A percentile compares a stretch with the other conserved stretches of the same genome.
Conservation (phyloP, 1,140 invertebrate species). For the Octopus bimaculoides region DNA sequence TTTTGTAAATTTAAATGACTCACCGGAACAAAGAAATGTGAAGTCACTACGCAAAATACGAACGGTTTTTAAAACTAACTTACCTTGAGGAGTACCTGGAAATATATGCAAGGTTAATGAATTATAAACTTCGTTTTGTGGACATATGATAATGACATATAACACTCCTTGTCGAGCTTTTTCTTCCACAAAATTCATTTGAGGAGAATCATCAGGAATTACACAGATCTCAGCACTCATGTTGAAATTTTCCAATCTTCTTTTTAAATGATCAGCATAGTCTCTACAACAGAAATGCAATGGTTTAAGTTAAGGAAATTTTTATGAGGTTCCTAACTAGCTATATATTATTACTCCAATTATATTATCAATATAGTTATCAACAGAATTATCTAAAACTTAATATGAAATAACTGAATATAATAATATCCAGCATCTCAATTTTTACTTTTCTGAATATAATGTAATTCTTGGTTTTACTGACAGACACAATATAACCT, state of each 20-base stretch:
- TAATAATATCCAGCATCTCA: no score
- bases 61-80: slow-evolving; percentile 23
- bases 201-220: slow-evolving; percentile 85
- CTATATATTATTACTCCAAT: no score
- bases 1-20: no score
- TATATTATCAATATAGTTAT: no score
- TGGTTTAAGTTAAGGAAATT: no score
- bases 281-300: slow-evolving; percentile 61
- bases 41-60: background rate
- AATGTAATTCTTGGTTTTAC: no score
- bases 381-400: no score
- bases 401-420: no score
- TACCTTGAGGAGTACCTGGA: slow-evolving; percentile 86
- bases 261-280: slow-evolving; percentile 87
- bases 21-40: background rate
- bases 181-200: slow-evolving; percentile 82
- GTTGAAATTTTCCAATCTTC: slow-evolving; percentile 74
- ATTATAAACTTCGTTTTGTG: slow-evolving; percentile 78
- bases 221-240: slow-evolving; percentile 77
- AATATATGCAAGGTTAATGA: slow-evolving; percentile 89
- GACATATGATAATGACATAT: slow-evolving; percentile 84
- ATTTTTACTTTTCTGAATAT: no score
- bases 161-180: slow-evolving; percentile 79
- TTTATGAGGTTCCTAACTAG: no score
- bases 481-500: no score